Conservation (phyloP, 2,888 invertebrate species). For the Sphaerophoria taeniata region DNA sequence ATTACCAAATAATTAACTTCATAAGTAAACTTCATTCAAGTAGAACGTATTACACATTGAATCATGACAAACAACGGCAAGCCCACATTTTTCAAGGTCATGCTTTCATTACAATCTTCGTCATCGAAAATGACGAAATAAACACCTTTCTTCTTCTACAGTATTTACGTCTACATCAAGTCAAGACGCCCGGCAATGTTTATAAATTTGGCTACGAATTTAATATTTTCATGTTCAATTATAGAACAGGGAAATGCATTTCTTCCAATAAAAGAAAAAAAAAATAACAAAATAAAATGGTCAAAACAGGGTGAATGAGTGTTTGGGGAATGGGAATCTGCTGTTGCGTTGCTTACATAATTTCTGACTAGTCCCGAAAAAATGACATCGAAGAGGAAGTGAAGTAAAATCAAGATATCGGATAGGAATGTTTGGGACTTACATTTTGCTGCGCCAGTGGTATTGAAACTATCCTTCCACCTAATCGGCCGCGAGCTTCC, state of each 20-base stretch:
- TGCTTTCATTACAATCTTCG: constrained; percentile 12
- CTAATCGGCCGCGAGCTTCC: constrained; percentile 91
- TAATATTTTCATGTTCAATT: constrained; percentile 29
- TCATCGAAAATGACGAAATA: constrained; percentile 55
- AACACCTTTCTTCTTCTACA: neutral
- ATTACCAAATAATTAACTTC: neutral
- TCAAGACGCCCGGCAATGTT: constrained; percentile 30
- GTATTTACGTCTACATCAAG: neutral
- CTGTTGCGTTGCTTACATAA: constrained; percentile 70
- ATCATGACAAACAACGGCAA: constrained; percentile 23
- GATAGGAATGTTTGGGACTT: constrained; percentile 64
- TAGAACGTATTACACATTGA: neutral
- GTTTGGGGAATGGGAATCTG: constrained; percentile 47
- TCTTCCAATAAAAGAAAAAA: constrained; percentile 6
- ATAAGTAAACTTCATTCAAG: neutral
- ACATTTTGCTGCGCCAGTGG: constrained; percentile 85
- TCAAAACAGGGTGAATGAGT: constrained; percentile 10
- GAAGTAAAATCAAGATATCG: neutral
- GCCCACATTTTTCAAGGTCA: constrained; percentile 57
- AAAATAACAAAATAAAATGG: neutral
- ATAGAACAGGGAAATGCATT: constrained; percentile 49
- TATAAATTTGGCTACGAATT: constrained; percentile 36
- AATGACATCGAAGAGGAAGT: constrained; percentile 10
- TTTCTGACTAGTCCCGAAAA: constrained; percentile 19
- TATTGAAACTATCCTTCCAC: constrained; percentile 91